These are phyloP conservation scores for Disparrhopalites patrizii DNA, from an alignment of 2,888 invertebrate genomes.

Conservation along the genomic window DNA sequence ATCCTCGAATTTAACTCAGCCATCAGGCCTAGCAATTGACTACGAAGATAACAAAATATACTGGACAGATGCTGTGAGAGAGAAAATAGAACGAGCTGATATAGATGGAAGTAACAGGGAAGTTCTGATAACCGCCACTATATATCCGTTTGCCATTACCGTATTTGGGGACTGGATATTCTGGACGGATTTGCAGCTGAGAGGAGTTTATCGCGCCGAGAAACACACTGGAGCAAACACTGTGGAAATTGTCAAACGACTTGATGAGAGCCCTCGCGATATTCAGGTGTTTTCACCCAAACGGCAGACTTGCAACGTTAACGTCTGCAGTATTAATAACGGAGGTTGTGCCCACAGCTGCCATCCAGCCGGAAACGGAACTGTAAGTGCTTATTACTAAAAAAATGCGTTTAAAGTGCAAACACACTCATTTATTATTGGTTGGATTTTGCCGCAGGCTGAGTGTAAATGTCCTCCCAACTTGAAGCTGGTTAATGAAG, in stretches of 20 bases:
- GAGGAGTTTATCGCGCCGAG: slow-evolving; percentile 93
- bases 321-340: slow-evolving; percentile 77
- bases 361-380: slow-evolving; percentile 78
- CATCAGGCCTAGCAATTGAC: slow-evolving; percentile 92
- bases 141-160: slow-evolving; percentile 92
- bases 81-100: slow-evolving; percentile 89
- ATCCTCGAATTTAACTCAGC: slow-evolving; percentile 85
- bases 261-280: slow-evolving; percentile 89
- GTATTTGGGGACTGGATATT: slow-evolving; percentile 87
- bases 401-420: too few species aligned
- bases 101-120: slow-evolving; percentile 82
- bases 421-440: neutral
- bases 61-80: slow-evolving; percentile 95
- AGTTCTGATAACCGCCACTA: slow-evolving; percentile 79
- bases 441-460: slow-evolving; percentile 53
- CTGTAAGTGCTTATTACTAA: slow-evolving; percentile 51
- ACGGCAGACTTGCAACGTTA: slow-evolving; percentile 73
- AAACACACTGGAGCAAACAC: slow-evolving; percentile 95
- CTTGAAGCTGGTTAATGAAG: slow-evolving; percentile 85
- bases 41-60: slow-evolving; percentile 88
- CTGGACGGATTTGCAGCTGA: slow-evolving; percentile 90
- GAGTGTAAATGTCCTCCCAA: slow-evolving; percentile 88
- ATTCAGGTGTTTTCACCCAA: slow-evolving; percentile 78
- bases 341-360: slow-evolving; percentile 95
- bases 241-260: slow-evolving; percentile 85